Conservation (phyloP, 2,888 invertebrate genomes). For the Heliconius hortense region DNA sequence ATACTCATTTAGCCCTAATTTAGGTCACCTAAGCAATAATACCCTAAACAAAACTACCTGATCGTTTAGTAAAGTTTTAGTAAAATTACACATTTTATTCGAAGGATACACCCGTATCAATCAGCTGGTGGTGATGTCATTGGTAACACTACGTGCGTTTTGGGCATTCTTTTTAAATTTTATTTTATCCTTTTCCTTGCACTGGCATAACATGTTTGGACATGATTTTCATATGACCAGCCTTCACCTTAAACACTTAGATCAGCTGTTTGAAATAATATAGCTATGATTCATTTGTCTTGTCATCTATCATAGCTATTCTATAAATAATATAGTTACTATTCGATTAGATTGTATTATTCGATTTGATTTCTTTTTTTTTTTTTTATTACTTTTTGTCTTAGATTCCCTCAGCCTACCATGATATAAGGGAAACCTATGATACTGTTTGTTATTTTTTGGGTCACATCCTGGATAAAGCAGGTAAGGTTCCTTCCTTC, state of each 20-base stretch:
- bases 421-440: too few species aligned
- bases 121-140: conserved; percentile 62
- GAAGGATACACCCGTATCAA: conserved; percentile 51
- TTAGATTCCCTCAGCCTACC: too few species aligned
- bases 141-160: conserved; percentile 51
- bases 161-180: conserved; percentile 39
- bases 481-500: background rate
- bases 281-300: conserved; percentile 71
- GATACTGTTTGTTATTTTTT: too few species aligned
- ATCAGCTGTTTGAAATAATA: conserved; percentile 68
- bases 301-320: conserved; percentile 58
- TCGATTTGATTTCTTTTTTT: conserved; percentile 25
- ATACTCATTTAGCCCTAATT: background rate
- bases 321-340: conserved; percentile 28
- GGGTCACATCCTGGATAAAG: background rate
- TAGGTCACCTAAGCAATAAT: background rate
- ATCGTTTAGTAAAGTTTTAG: conserved; percentile 29
- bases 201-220: conserved; percentile 58
- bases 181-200: conserved; percentile 42
- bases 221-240: conserved; percentile 56
- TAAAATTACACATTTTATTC: conserved; percentile 29
- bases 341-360: conserved; percentile 49
- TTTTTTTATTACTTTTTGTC: background rate
- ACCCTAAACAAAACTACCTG: conserved; percentile 22
- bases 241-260: conserved; percentile 59